Conservation (phyloP, 2,797 vertebrate species). For the Myotis vivesi region DNA sequence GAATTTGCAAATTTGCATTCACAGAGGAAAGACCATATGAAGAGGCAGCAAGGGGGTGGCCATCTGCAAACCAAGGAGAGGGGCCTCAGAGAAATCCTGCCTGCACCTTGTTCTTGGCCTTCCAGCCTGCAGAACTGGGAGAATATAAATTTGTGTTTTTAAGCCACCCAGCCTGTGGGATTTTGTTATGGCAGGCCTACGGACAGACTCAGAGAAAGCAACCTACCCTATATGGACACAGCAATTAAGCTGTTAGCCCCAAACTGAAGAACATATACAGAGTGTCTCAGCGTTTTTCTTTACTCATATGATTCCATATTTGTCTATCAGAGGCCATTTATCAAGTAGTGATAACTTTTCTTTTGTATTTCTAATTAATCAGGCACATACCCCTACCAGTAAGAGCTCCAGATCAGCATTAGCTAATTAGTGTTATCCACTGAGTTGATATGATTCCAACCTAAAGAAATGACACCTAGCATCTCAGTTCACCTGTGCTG, state of each 20-base stretch:
- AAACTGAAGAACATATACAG: not conserved
- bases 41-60: not conserved
- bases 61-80: not conserved
- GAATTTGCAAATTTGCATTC: accelerated
- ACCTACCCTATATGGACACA: not conserved
- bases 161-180: not conserved
- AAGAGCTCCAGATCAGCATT: not conserved
- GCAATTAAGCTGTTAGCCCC: not conserved
- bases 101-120: not conserved
- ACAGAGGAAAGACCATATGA: not conserved
- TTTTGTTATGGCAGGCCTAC: not conserved
- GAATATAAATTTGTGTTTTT: not conserved
- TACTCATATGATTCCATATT: not conserved
- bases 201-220: not conserved
- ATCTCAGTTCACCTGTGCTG: not conserved
- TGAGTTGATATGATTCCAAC: not conserved
- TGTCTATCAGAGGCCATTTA: not conserved
- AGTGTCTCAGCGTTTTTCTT: not conserved
- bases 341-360: not conserved
- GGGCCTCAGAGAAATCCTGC: not conserved
- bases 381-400: not conserved
- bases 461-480: not conserved
- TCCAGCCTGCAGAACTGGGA: not conserved
- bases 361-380: not conserved
- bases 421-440: not conserved